Percentiles rank a stretch among this genome's conserved stretches.
phyloP scores from a whole-genome alignment of 2,113 vertebrate genomes.

The Melanostigma gelatinosum region DNA sequence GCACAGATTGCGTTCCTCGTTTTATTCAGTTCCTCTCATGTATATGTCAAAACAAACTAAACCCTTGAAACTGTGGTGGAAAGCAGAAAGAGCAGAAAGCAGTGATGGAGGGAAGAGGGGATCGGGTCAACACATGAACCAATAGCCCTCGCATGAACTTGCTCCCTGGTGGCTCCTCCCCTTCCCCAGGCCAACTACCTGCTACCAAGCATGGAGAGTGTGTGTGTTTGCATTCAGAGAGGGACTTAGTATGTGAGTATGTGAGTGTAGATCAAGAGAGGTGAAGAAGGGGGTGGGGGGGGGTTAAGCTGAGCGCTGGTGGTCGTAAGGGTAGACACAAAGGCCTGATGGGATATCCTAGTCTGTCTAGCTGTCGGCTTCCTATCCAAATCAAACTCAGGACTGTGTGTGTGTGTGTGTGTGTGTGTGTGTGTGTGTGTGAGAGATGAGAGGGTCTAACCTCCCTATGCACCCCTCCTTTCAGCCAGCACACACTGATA shows the following conservation, averaged over 20 bases:
- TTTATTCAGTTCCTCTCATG: conserved; percentile 36
- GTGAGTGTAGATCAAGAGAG: conserved; percentile 61
- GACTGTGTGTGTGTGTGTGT: neutral
- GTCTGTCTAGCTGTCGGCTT: conserved; percentile 52
- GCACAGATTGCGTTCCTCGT: conserved; percentile 51
- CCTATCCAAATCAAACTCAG: conserved; percentile 52
- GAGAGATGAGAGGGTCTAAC: conserved; percentile 51
- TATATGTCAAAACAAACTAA: conserved; percentile 51
- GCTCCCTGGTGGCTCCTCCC: conserved; percentile 71
- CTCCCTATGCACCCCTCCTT: conserved; percentile 71
- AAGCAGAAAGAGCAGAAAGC: conserved; percentile 16
- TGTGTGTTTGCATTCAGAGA: conserved; percentile 55
- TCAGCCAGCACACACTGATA: conserved; percentile 71
- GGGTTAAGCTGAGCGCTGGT: conserved; percentile 46
- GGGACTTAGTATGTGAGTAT: conserved; percentile 72
- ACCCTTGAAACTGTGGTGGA: conserved; percentile 24
- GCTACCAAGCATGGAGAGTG: conserved; percentile 58
- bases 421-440: conserved; percentile 26
- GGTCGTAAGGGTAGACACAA: conserved; percentile 57
- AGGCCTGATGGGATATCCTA: conserved; percentile 61
- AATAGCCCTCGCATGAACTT: conserved; percentile 77
- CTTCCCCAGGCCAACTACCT: conserved; percentile 76
- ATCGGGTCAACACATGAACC: conserved; percentile 65
- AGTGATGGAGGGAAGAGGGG: conserved; percentile 17
- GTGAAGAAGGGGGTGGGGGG: conserved; percentile 2